Evolutionary conservation across 2,797 vertebrate species (phyloP).

Genomic region (Pitangus sulphuratus): DNA sequence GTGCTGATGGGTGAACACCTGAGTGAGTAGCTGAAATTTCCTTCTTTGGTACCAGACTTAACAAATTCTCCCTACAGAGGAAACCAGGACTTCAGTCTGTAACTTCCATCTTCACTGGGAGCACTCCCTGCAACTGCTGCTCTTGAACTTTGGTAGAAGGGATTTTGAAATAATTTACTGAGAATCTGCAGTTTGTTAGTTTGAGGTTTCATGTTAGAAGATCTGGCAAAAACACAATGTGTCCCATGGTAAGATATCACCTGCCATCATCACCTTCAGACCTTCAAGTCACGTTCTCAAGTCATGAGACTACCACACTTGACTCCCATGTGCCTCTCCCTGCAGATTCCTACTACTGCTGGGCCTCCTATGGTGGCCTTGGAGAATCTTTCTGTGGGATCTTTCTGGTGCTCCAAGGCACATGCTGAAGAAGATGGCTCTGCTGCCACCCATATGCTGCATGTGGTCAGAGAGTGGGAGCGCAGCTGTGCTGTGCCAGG

Average conservation of each 20-base stretch:
- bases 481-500: rapidly evolving
- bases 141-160: not conserved
- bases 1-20: rapidly evolving
- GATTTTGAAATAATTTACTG: not conserved
- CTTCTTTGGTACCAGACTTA: not conserved
- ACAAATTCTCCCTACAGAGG: not conserved
- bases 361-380: not conserved
- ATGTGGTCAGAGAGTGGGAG: not conserved
- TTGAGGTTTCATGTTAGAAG: not conserved
- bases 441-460: not conserved
- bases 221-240: not conserved
- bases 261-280: not conserved
- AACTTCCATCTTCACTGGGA: not conserved
- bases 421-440: not conserved
- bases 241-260: not conserved
- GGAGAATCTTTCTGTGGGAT: too few species aligned
- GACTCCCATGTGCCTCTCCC: not conserved
- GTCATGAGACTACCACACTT: not conserved
- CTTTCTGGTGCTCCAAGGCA: not conserved
- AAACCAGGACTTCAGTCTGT: not conserved
- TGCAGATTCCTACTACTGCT: not conserved
- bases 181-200: not conserved
- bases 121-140: not conserved
- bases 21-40: not conserved
- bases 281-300: not conserved